Evolutionary conservation across 1,140 invertebrate genomes (phyloP), one percentile per base, ranked within the genome.

Genomic region (Rhagoletis zephyria): DNA sequence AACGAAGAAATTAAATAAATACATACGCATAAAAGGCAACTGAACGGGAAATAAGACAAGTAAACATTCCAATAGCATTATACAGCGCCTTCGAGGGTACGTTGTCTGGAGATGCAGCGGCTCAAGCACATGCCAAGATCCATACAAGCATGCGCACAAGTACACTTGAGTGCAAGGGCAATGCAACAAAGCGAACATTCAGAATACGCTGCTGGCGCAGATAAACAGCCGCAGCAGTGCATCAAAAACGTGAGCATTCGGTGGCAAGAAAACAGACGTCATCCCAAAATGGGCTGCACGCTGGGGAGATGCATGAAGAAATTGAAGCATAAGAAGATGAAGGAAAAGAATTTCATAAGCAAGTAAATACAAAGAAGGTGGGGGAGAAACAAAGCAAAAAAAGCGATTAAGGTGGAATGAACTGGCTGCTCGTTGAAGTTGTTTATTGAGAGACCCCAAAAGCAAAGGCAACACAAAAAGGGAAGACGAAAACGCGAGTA

Each of bases 101-200:
- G 61, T 63, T 51, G 51, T 9, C 74, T 56, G 74, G 74, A 81
- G 48, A 51, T 9, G 19, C 45, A 12, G n/a, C 48, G 7, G n/a
- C 9, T 42, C 48, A 30, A 56, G 74, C 74, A 81, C 70, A 81
- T 81, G 74, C 74, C 74, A 81, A 19, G 74, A 59, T 14, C 19
- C n/a, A 81, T 10, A 56, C 51, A 56, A 56, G 10, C 51, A 56
- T 7, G 51, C 51, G 3, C 74, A 56, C 74, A 81, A 81, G n/a
- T 81, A 59, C n/a, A 81, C 70, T 74, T 74, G 70, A 74, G 42
- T 74, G 16, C 4, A 48, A 74, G 42, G 14, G 70, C 30, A 42
- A 14, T 48, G 45, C 70, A 74, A 45, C 67, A 70, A 42, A 48
- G 7, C 7, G n/a, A 63, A 14, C 61, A 63, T 30, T 30, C 61